Evolutionary conservation across 2,113 vertebrate species (phyloP).

Genomic region (Hepsetus odoe): DNA sequence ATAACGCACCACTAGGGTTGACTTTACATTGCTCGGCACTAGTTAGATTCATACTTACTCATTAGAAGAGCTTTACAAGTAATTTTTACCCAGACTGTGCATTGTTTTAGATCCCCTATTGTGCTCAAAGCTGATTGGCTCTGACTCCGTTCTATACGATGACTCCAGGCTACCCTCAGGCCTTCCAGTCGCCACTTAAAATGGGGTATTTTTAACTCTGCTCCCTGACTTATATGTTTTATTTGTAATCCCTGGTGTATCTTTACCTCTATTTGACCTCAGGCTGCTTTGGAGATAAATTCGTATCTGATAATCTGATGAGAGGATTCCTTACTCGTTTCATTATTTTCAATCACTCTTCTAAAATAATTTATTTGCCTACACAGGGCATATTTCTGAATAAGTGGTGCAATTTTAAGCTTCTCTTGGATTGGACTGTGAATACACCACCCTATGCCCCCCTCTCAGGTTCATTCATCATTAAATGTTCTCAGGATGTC

Average conservation of each 20-base stretch:
- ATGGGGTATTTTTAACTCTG: background rate
- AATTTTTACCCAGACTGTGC: background rate
- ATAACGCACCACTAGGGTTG: no score
- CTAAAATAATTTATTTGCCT: background rate
- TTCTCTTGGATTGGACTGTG: background rate
- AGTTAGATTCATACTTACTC: background rate
- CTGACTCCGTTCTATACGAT: background rate
- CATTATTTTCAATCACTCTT: background rate
- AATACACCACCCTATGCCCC: background rate
- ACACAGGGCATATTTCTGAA: background rate
- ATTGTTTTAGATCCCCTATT: background rate
- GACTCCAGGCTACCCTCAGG: conserved; percentile 2
- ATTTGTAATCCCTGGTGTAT: background rate
- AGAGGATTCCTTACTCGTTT: background rate
- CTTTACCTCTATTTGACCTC: background rate
- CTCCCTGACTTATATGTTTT: background rate
- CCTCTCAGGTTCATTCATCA: background rate
- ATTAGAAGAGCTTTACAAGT: background rate
- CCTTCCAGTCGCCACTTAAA: background rate
- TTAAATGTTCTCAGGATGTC: no score
- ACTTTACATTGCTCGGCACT: background rate
- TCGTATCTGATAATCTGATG: background rate
- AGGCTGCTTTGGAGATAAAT: background rate
- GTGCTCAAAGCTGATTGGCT: conserved; percentile 4
- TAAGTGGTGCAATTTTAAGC: background rate